These are phyloP conservation scores for Drosophila setifemur DNA, from an alignment of 1,140 invertebrate species.

Conservation along the genomic window DNA sequence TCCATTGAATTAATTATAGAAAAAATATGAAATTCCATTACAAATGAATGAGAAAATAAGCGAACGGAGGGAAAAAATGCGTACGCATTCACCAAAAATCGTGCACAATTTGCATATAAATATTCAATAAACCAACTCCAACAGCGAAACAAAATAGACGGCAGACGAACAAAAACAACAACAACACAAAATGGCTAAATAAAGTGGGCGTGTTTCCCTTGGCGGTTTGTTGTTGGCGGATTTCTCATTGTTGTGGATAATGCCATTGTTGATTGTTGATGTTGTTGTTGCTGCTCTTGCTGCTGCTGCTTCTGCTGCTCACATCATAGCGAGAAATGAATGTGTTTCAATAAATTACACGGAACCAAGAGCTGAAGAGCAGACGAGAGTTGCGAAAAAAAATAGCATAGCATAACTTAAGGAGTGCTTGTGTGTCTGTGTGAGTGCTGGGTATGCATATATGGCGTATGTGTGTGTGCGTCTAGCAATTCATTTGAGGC, in stretches of 20 bases:
- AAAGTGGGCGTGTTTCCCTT: conserved; percentile 62
- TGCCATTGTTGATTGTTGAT: neutral
- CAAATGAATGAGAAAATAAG: conserved; percentile 45
- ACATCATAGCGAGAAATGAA: conserved; percentile 73
- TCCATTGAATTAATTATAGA: conserved; percentile 35
- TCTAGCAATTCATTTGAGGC: conserved; percentile 59
- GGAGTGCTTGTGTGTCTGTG: conserved; percentile 19
- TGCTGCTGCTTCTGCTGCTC: conserved; percentile 38
- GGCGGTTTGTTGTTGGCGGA: conserved; percentile 18
- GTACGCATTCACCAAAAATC: conserved; percentile 1
- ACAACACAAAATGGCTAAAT: conserved; percentile 40
- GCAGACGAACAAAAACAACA: conserved; percentile 30
- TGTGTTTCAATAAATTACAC: conserved; percentile 78
- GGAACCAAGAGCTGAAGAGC: conserved; percentile 23
- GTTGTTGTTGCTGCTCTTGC: conserved; percentile 15
- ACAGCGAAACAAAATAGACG: conserved; percentile 13
- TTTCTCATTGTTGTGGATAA: conserved; percentile 18
- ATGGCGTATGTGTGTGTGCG: conserved; percentile 28
- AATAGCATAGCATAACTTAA: conserved; percentile 64
- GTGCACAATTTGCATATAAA: conserved; percentile 66
- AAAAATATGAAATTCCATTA: conserved; percentile 51
- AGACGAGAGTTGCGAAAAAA: conserved; percentile 27
- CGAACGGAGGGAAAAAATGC: neutral
- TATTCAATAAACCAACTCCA: conserved; percentile 66
- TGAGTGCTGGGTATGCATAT: conserved; percentile 8